Conservation (phyloP, 2,888 invertebrate species). For the Melipona beecheii region DNA sequence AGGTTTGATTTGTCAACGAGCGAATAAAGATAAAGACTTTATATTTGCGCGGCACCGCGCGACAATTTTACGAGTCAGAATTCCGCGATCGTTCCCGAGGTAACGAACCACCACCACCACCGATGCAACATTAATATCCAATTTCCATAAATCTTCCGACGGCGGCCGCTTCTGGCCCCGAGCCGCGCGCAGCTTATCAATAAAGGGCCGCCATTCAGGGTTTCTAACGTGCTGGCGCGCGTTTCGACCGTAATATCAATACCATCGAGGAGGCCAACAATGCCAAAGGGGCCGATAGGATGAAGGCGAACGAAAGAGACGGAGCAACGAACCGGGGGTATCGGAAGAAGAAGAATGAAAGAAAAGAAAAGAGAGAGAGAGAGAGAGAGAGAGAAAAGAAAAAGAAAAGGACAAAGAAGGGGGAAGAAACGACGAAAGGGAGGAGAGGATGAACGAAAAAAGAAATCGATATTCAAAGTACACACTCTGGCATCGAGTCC, state of each 20-base stretch:
- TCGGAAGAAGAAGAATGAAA: too few relatives aligned
- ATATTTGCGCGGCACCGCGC: too few relatives aligned
- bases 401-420: neutral
- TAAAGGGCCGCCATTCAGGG: conserved; percentile 30
- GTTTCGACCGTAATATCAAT: conserved; percentile 47
- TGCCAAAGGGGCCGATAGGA: conserved; percentile 38
- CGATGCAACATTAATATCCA: conserved; percentile 47
- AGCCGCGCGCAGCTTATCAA: conserved; percentile 34
- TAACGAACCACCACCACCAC: conserved; percentile 19
- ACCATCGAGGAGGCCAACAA: conserved; percentile 46
- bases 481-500: conserved; percentile 27
- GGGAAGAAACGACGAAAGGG: neutral
- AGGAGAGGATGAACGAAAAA: neutral
- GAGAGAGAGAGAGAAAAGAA: neutral
- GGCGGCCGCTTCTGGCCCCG: conserved; percentile 1
- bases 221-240: conserved; percentile 30
- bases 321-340: neutral
- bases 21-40: neutral
- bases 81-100: neutral
- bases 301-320: neutral
- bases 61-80: neutral
- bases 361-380: neutral
- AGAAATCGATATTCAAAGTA: conserved; percentile 51
- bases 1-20: neutral
- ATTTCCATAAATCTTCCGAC: conserved; percentile 45